These are phyloP conservation scores for Azemiops feae DNA, from an alignment of 2,113 vertebrate species.

Conservation along the genomic window DNA sequence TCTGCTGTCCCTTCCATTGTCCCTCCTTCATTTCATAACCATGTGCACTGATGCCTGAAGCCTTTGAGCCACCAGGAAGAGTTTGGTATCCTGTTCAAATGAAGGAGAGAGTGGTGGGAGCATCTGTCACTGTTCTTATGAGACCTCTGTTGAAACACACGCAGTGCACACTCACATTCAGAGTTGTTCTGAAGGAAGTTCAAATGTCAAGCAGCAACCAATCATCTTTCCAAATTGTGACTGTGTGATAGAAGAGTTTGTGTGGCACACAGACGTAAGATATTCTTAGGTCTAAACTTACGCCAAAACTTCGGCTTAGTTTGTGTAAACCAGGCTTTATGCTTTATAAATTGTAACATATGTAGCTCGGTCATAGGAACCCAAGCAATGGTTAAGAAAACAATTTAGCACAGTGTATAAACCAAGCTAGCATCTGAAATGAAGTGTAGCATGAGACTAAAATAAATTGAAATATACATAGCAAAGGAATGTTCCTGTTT, in stretches of 20 bases:
- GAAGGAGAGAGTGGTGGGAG: constrained; percentile 42
- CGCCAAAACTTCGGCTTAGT: not conserved
- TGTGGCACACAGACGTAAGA: not conserved
- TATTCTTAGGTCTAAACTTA: not conserved
- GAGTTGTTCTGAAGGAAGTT: not conserved
- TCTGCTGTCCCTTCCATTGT: constrained; percentile 33
- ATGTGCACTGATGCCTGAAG: constrained; percentile 29
- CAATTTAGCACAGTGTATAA: not conserved
- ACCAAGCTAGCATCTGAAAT: not conserved
- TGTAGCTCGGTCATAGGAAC: not conserved
- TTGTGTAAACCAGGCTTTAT: not conserved
- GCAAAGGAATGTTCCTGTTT: not conserved
- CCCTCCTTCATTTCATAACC: not conserved
- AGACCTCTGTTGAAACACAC: constrained; percentile 53
- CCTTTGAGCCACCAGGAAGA: constrained; percentile 33
- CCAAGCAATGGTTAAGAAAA: not conserved
- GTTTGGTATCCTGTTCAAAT: constrained; percentile 25
- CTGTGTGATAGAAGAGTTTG: not conserved
- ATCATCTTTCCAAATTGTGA: not conserved
- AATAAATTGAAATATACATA: not conserved
- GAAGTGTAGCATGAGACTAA: not conserved
- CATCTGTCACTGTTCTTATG: constrained; percentile 67
- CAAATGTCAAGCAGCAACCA: not conserved
- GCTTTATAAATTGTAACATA: not conserved
- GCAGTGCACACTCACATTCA: constrained; percentile 4